Percentiles rank a stretch among this genome's conserved stretches.
Evolutionary conservation across 2,113 vertebrate species (phyloP).

Genomic region (Vimba vimba): DNA sequence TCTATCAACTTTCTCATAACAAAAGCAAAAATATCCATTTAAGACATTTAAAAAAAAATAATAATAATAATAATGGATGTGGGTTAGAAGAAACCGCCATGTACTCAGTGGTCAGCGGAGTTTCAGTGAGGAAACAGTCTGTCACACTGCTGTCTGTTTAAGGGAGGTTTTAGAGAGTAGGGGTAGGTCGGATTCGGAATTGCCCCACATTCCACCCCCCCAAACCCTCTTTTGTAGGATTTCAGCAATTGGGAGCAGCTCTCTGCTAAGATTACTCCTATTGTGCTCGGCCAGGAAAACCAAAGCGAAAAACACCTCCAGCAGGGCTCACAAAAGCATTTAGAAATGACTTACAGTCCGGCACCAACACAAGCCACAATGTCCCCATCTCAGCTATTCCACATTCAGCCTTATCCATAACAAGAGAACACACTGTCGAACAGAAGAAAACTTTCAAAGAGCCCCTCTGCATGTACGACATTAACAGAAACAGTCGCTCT

Average conservation of each 20-base stretch:
- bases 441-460: slow-evolving; percentile 51
- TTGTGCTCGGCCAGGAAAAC: slow-evolving; percentile 70
- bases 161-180: slow-evolving; percentile 69
- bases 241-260: slow-evolving; percentile 69
- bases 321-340: slow-evolving; percentile 66
- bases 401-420: slow-evolving; percentile 63
- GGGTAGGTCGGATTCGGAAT: slow-evolving; percentile 69
- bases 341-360: slow-evolving; percentile 67
- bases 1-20: background rate
- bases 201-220: slow-evolving; percentile 67
- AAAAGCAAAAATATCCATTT: background rate
- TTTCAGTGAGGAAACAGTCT: slow-evolving; percentile 68
- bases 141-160: slow-evolving; percentile 68
- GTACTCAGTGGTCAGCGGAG: slow-evolving; percentile 58
- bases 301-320: slow-evolving; percentile 67
- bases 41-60: background rate
- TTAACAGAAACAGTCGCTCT: slow-evolving; percentile 12
- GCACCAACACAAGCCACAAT: slow-evolving; percentile 57
- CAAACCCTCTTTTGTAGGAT: slow-evolving; percentile 70
- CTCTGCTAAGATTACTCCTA: slow-evolving; percentile 74
- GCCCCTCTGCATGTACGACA: slow-evolving; percentile 33
- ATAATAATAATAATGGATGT: slow-evolving; percentile 1
- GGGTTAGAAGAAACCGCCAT: slow-evolving; percentile 58
- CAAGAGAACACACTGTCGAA: slow-evolving; percentile 61
- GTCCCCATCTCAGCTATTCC: slow-evolving; percentile 57